Evolutionary conservation across 2,113 vertebrate species (phyloP).

Genomic region (Merops nubicus): DNA sequence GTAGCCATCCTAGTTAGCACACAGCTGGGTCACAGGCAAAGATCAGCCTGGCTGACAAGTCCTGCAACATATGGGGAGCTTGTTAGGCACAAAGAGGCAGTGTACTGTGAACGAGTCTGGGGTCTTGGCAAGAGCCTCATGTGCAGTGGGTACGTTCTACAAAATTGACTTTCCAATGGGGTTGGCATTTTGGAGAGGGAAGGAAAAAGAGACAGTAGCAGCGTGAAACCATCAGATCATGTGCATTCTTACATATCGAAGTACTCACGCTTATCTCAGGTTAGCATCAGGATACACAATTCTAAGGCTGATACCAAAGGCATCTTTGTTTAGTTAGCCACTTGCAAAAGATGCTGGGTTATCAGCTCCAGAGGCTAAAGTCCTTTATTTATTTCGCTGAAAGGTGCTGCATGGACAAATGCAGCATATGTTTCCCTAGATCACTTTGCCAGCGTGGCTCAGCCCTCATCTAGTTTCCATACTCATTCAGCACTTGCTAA

Average conservation of each 20-base stretch:
- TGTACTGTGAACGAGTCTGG: not conserved
- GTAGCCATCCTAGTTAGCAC: not conserved
- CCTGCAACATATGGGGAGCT: not conserved
- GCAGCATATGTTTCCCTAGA: not conserved
- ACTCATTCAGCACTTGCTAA: conserved; percentile 3
- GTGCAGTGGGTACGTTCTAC: not conserved
- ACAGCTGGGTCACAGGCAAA: not conserved
- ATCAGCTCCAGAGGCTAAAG: not conserved
- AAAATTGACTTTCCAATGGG: conserved; percentile 23
- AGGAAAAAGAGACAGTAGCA: not conserved
- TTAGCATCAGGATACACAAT: not conserved
- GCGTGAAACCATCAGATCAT: not conserved
- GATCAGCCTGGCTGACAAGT: not conserved
- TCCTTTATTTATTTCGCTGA: conserved; percentile 7
- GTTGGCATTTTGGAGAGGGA: conserved; percentile 7
- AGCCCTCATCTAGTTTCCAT: not conserved
- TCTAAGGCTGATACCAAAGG: not conserved
- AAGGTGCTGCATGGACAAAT: not conserved
- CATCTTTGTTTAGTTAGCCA: conserved; percentile 2
- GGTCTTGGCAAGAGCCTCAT: not conserved
- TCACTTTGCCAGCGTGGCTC: not conserved
- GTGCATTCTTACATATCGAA: not conserved
- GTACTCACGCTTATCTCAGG: conserved; percentile 11
- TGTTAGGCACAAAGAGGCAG: not conserved
- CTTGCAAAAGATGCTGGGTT: not conserved